These are phyloP conservation scores for Antheraea assamensis DNA, from an alignment of 2,888 invertebrate species.

Conservation along the genomic window DNA sequence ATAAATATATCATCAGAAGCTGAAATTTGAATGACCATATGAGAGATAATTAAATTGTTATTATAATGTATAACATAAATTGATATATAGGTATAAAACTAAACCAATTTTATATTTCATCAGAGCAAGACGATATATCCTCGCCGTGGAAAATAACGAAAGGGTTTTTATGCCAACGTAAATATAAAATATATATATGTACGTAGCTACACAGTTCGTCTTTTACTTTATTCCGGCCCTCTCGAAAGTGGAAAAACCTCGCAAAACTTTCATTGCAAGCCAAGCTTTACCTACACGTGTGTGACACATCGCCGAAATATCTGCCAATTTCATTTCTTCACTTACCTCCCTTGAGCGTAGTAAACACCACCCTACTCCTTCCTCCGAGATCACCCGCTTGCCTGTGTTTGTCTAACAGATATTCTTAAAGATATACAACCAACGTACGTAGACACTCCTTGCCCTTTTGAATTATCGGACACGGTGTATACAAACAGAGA, in stretches of 20 bases:
- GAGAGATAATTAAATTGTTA: neutral
- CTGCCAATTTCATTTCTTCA: conserved; percentile 79
- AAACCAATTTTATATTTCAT: conserved; percentile 8
- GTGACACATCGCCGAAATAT: conserved; percentile 77
- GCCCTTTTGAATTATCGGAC: conserved; percentile 33
- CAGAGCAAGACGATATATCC: conserved; percentile 10
- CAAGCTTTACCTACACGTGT: conserved; percentile 68
- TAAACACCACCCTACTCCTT: conserved; percentile 67
- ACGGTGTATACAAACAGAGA: conserved; percentile 8
- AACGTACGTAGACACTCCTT: conserved; percentile 47
- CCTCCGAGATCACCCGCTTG: conserved; percentile 46
- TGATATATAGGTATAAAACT: neutral
- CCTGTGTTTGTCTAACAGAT: conserved; percentile 72
- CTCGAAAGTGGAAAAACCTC: conserved; percentile 71
- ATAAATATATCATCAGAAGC: neutral
- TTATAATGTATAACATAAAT: neutral
- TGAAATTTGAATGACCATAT: neutral
- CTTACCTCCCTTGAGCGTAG: conserved; percentile 75
- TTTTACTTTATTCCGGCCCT: conserved; percentile 69
- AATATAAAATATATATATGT: conserved; percentile 42
- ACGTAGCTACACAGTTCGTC: conserved; percentile 53
- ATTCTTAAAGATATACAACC: conserved; percentile 70
- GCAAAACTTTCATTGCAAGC: conserved; percentile 73
- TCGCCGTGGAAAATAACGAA: conserved; percentile 24
- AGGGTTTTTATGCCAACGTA: conserved; percentile 56